Evolutionary conservation across 2,797 vertebrate genomes (phyloP).

Genomic region (Sebastes goodei): DNA sequence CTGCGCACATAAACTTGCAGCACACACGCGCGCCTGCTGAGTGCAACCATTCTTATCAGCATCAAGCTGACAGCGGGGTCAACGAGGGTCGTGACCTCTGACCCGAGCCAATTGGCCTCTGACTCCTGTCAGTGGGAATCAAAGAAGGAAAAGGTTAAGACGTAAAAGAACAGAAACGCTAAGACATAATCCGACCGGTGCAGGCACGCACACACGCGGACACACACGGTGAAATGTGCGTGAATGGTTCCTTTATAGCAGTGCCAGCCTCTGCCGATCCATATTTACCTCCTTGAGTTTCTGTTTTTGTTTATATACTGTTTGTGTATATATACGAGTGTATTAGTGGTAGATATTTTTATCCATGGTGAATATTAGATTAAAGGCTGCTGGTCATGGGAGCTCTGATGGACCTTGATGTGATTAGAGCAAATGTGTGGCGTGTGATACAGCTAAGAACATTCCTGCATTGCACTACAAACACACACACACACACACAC

Average conservation of each 20-base stretch:
- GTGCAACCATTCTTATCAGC: constrained; percentile 64
- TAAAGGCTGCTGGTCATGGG: constrained; percentile 77
- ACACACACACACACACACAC: not conserved
- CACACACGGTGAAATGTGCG: not conserved
- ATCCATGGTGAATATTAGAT: constrained; percentile 76
- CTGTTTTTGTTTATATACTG: constrained; percentile 23
- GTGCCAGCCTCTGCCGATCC: constrained; percentile 2
- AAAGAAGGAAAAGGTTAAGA: constrained; percentile 63
- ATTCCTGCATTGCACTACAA: constrained; percentile 67
- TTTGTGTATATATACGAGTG: not conserved
- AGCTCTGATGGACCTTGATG: constrained; percentile 72
- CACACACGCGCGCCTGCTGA: constrained; percentile 15
- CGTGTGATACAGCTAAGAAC: constrained; percentile 79
- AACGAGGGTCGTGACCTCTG: constrained; percentile 71
- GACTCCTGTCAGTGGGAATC: constrained; percentile 74
- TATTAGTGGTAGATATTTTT: constrained; percentile 49
- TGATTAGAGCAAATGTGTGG: constrained; percentile 79
- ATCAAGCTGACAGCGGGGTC: constrained; percentile 71
- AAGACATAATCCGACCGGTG: constrained; percentile 57
- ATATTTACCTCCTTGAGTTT: not conserved
- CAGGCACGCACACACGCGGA: constrained; percentile 7
- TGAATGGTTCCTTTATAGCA: constrained; percentile 54
- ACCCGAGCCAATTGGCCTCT: constrained; percentile 75
- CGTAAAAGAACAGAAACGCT: constrained; percentile 54
- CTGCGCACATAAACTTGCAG: constrained; percentile 5